Conservation (phyloP, 2,888 invertebrate species). For the Allygus modestus region DNA sequence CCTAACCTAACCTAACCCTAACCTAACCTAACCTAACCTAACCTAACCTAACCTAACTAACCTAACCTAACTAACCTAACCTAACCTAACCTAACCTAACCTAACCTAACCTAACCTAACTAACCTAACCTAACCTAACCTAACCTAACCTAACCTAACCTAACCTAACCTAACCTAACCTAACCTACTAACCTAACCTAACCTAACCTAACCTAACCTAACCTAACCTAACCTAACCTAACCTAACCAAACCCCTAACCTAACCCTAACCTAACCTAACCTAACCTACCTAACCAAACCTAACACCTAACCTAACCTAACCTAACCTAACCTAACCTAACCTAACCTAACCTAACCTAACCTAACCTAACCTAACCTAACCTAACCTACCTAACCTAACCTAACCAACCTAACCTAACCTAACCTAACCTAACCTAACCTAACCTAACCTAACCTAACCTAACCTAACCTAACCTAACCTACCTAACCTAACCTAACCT, state of each 20-base stretch:
- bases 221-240: constrained; percentile 70
- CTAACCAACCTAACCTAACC: constrained; percentile 60
- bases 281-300: constrained; percentile 68
- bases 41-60: constrained; percentile 37
- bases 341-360: constrained; percentile 50
- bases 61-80: constrained; percentile 68
- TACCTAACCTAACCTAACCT: constrained; percentile 65
- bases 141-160: constrained; percentile 55
- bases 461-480: constrained; percentile 64
- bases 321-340: constrained; percentile 60
- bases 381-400: constrained; percentile 35
- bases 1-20: constrained; percentile 37
- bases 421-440: constrained; percentile 62
- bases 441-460: constrained; percentile 59
- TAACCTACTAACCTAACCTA: constrained; percentile 61
- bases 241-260: constrained; percentile 69
- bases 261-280: constrained; percentile 70
- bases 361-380: constrained; percentile 19
- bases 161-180: constrained; percentile 63
- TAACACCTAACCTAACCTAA: constrained; percentile 42
- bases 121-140: constrained; percentile 61
- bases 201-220: constrained; percentile 70
- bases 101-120: constrained; percentile 57
- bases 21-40: constrained; percentile 40
- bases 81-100: constrained; percentile 69